Evolutionary conservation across 2,797 vertebrate species (phyloP).

Genomic region (Cossypha niveicapilla): DNA sequence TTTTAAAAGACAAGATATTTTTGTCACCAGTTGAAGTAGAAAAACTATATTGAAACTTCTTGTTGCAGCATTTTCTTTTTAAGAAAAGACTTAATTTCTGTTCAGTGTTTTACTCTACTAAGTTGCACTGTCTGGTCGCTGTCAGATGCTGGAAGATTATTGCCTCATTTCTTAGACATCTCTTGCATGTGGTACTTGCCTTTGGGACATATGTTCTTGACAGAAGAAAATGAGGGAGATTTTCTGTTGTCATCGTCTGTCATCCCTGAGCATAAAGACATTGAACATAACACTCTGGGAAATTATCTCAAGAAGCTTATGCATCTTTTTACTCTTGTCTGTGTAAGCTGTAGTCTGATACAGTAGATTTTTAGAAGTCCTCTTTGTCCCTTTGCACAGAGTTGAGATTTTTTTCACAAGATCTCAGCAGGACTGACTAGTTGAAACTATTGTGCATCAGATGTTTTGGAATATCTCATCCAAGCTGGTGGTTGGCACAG

Average conservation of each 20-base stretch:
- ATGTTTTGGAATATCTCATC: not conserved
- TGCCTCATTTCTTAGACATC: not conserved
- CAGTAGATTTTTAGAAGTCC: not conserved
- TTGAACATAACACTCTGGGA: not conserved
- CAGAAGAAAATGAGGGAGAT: not conserved
- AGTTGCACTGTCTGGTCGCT: not conserved
- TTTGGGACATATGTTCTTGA: not conserved
- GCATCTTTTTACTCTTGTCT: not conserved
- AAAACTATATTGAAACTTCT: not conserved
- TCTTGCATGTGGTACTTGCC: not conserved
- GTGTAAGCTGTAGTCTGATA: not conserved
- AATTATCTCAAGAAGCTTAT: not conserved
- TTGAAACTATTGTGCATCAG: not conserved
- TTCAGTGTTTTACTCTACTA: not conserved
- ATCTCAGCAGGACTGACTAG: not conserved
- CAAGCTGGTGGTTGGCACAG: not conserved
- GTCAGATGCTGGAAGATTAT: not conserved
- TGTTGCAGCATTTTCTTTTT: not conserved
- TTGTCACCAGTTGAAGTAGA: not conserved
- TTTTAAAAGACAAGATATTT: not conserved
- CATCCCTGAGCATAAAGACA: not conserved
- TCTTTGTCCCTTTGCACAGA: not conserved
- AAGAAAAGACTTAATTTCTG: not conserved
- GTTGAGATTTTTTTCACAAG: not conserved
- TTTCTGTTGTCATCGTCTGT: not conserved